Percentiles rank a stretch among this genome's conserved stretches.
Evolutionary conservation across 2,888 invertebrate genomes (phyloP).

Genomic region (Molorchus minor): DNA sequence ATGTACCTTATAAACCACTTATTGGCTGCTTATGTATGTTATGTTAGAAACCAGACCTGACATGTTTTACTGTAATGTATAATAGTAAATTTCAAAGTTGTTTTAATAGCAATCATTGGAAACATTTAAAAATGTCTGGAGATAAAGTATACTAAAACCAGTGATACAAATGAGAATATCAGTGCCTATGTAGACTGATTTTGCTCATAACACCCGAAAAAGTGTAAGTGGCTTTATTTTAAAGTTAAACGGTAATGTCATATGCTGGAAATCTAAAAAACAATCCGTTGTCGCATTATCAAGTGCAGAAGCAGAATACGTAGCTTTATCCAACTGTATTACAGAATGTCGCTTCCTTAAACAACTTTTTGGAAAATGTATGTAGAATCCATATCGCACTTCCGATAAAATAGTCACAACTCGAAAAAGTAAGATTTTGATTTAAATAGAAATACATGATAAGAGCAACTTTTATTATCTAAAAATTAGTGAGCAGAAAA

Average conservation of each 20-base stretch:
- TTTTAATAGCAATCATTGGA: constrained; percentile 29
- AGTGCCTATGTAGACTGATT: constrained; percentile 37
- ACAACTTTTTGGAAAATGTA: constrained; percentile 31
- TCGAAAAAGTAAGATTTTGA: constrained; percentile 23
- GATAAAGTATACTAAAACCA: constrained; percentile 27
- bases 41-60: constrained; percentile 38
- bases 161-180: constrained; percentile 10
- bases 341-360: constrained; percentile 36
- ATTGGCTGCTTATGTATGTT: constrained; percentile 39
- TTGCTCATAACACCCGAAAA: constrained; percentile 28
- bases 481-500: constrained; percentile 15
- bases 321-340: constrained; percentile 31
- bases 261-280: constrained; percentile 38
- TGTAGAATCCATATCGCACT: too few relatives aligned
- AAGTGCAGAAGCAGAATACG: constrained; percentile 39
- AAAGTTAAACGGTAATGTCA: constrained; percentile 33
- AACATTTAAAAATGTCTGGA: too few relatives aligned
- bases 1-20: constrained; percentile 31
- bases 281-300: constrained; percentile 33
- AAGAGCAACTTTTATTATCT: constrained; percentile 21
- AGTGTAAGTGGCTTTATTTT: constrained; percentile 38
- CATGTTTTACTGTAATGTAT: constrained; percentile 35
- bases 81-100: constrained; percentile 41
- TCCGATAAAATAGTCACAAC: constrained; percentile 25
- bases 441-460: constrained; percentile 23